A percentile compares a stretch with the other conserved stretches of the same genome.
These are phyloP conservation scores for Tethea ocularis DNA, from an alignment of 2,888 invertebrate species.

Conservation along the genomic window DNA sequence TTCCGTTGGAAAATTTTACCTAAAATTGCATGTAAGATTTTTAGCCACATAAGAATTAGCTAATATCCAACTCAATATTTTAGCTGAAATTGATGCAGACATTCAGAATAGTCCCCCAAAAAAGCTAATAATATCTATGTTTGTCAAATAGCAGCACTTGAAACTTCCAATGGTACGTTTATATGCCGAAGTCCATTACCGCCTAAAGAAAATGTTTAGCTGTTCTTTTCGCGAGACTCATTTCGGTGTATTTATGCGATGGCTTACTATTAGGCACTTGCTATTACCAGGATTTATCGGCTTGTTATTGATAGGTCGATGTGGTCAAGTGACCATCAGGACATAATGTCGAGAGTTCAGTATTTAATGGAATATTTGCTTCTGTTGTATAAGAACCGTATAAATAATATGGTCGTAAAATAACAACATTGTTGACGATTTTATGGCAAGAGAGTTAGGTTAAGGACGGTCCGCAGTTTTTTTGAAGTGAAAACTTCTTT, in stretches of 20 bases:
- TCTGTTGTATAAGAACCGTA: neutral
- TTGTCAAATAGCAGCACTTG: neutral
- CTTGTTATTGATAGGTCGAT: conserved; percentile 33
- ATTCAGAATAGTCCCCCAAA: neutral
- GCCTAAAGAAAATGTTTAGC: conserved; percentile 2
- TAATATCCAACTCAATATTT: too few relatives aligned
- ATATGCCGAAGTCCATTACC: neutral
- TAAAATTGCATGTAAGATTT: too few relatives aligned
- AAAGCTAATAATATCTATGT: neutral
- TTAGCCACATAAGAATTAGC: too few relatives aligned
- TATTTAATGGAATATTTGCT: neutral
- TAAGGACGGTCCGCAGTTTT: too few relatives aligned
- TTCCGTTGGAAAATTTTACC: too few relatives aligned
- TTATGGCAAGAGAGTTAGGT: too few relatives aligned
- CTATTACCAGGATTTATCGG: conserved; percentile 26
- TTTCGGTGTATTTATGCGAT: neutral
- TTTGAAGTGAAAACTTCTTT: too few relatives aligned
- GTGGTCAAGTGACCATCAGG: conserved; percentile 22
- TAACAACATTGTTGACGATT: neutral
- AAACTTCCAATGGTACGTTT: neutral
- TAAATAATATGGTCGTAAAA: neutral
- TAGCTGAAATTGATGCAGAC: neutral
- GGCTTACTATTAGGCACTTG: too few relatives aligned
- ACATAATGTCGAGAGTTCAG: neutral
- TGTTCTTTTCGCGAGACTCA: neutral